phyloP scores from a whole-genome alignment of 2,888 invertebrate genomes.

The Drosophila diplacantha region DNA sequence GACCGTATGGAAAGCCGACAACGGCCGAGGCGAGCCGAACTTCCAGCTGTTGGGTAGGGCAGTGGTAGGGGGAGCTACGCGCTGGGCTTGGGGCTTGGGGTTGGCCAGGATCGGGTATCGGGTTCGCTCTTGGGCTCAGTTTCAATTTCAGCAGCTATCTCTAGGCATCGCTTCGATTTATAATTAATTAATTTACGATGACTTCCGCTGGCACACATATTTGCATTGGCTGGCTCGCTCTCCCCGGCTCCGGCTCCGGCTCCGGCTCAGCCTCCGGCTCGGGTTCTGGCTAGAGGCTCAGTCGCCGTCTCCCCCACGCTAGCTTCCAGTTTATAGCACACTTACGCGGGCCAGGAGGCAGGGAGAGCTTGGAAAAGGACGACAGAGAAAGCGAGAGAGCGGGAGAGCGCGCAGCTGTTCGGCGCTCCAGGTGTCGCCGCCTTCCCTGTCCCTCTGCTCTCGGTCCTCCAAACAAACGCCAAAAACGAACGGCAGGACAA shows the following conservation, averaged over 20 bases:
- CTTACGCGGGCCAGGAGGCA: conserved; percentile 29
- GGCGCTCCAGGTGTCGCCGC: conserved; percentile 26
- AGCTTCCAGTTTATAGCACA: conserved; percentile 68
- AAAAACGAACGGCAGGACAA: conserved; percentile 14
- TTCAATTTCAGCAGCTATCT: conserved; percentile 25
- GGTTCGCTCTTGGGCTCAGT: conserved; percentile 10
- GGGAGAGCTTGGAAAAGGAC: conserved; percentile 10
- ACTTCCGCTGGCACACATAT: conserved; percentile 35
- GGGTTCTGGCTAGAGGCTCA: not conserved
- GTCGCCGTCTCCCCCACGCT: conserved; percentile 7
- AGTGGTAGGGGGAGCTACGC: not conserved
- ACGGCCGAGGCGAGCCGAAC: conserved; percentile 33
- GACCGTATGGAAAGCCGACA: conserved; percentile 35
- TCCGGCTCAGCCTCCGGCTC: not conserved
- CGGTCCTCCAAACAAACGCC: conserved; percentile 49
- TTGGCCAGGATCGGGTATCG: conserved; percentile 35
- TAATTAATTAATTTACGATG: conserved; percentile 61
- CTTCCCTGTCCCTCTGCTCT: conserved; percentile 5
- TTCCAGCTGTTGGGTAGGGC: conserved; percentile 4
- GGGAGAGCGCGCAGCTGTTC: conserved; percentile 39
- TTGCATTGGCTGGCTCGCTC: conserved; percentile 26
- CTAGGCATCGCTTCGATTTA: conserved; percentile 39
- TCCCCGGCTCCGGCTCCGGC: not conserved
- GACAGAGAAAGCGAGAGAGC: conserved; percentile 25
- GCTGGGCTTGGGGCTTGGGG: not conserved